phyloP scores from a whole-genome alignment of 1,140 invertebrate species.

The Drosophila insularis region DNA sequence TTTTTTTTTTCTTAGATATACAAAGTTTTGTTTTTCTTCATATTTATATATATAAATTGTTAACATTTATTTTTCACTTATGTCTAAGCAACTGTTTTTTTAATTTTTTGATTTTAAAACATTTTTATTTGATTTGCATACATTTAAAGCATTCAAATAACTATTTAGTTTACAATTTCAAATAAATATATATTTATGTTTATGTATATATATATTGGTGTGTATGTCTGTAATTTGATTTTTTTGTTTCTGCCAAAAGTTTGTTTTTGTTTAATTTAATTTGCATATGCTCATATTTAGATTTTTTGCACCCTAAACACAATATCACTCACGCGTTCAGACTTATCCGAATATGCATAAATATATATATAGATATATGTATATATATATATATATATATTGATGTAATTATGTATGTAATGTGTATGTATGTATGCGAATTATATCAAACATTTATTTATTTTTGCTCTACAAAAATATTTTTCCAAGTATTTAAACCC shows the following conservation, averaged over 20 bases:
- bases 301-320: slow-evolving; percentile 80
- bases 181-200: slow-evolving; percentile 38
- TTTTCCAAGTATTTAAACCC: not conserved
- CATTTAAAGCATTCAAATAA: slow-evolving; percentile 35
- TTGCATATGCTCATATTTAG: slow-evolving; percentile 31
- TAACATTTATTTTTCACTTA: slow-evolving; percentile 58
- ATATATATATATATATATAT: slow-evolving; percentile 1
- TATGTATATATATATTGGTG: slow-evolving; percentile 22
- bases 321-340: slow-evolving; percentile 82
- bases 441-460: not conserved
- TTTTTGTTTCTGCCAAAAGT: slow-evolving; percentile 24
- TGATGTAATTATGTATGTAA: slow-evolving; percentile 2
- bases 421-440: not conserved
- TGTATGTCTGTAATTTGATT: slow-evolving; percentile 26
- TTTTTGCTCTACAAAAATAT: slow-evolving; percentile 9
- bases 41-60: slow-evolving; percentile 42
- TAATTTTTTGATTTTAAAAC: slow-evolving; percentile 33
- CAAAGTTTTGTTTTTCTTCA: not conserved
- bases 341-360: slow-evolving; percentile 81
- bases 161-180: slow-evolving; percentile 33
- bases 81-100: slow-evolving; percentile 54
- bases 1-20: slow-evolving; percentile 1
- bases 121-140: slow-evolving; percentile 15
- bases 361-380: slow-evolving; percentile 36
- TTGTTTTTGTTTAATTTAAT: slow-evolving; percentile 57